Base-by-base conservation (phyloP, 2,888 invertebrate species). In the Coelopa pilipes region DNA sequence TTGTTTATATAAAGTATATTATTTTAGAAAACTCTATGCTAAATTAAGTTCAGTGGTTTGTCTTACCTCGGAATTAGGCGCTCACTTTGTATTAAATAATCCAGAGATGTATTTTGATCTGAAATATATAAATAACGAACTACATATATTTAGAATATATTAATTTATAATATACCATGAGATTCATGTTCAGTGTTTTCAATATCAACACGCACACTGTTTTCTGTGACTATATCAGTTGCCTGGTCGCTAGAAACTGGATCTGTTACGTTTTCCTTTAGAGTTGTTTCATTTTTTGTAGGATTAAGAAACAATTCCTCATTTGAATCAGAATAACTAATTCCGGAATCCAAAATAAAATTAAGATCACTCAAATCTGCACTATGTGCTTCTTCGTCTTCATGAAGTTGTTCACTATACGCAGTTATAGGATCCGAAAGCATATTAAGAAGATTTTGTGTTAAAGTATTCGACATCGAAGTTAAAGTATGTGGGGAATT, bases 381-480 rank as follows among this genome's bases (percentile, higher is more conserved):
- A 34, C 21, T 21, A 24, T 46, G 45, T 34, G 69, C 24, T 57
- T 60, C 17, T 17, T 75, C 75, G 1, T 79, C 81, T 57, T 82
- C 86, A 74, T 83, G 85, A 17, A 86, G 77, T 76, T 87, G 86
- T 73, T 85, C 87, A 76, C 85, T 87, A 59, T 87, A 87, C 5
- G 85, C 85, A 76, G 85, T 86, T 13, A 87, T 85, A 1, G 87
- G 87, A 80, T 87, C 86, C 19, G 85, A 86, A 5, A 87, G 80
- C 83, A 87, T 85, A 74, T 87, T 87, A 5, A 87, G 80, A 57
- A 87, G 76, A 79, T 87, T 86, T 68, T 87, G 87, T 24, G 87
- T 84, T 15, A 87, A 78, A 19, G 87, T 87, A 75, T 87, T 87
- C 3, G 87, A 87, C 86, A 87, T 87, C 47, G 79, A 75, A n/a